Percentiles rank a stretch among this genome's conserved stretches.
Conservation (phyloP, 2,113 vertebrate genomes). For the Rhinolophus sinicus region DNA sequence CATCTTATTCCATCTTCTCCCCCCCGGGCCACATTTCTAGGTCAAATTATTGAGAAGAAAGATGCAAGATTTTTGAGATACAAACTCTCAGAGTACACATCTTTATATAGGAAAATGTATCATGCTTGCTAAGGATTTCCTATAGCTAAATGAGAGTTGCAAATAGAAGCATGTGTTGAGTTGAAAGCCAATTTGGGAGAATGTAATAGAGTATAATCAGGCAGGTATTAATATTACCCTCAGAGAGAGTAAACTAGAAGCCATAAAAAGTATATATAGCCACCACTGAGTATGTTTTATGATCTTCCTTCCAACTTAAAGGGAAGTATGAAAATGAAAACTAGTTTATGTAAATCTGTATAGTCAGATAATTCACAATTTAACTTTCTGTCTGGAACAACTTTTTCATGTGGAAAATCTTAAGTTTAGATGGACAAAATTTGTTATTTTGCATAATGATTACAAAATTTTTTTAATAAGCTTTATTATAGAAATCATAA, state of each 20-base stretch:
- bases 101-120: not conserved
- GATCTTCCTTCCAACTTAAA: not conserved
- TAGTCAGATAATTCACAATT: slow-evolving; percentile 1
- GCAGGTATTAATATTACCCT: slow-evolving; percentile 58
- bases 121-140: slow-evolving; percentile 6
- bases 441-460: not conserved
- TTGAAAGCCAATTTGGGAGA: slow-evolving; percentile 41
- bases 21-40: not conserved
- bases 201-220: slow-evolving; percentile 21
- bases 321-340: not conserved
- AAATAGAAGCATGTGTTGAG: slow-evolving; percentile 61
- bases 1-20: not conserved
- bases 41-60: not conserved
- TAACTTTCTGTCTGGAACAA: not conserved
- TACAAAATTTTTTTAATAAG: not conserved
- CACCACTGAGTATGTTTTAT: not conserved
- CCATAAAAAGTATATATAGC: slow-evolving; percentile 4
- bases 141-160: slow-evolving; percentile 18
- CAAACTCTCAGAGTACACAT: not conserved
- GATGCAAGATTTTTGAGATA: not conserved
- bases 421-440: not conserved
- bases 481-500: not conserved
- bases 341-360: not conserved
- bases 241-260: slow-evolving; percentile 28
- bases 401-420: not conserved